Conservation (phyloP, 2,888 invertebrate genomes). For the Xylota sylvarum region DNA sequence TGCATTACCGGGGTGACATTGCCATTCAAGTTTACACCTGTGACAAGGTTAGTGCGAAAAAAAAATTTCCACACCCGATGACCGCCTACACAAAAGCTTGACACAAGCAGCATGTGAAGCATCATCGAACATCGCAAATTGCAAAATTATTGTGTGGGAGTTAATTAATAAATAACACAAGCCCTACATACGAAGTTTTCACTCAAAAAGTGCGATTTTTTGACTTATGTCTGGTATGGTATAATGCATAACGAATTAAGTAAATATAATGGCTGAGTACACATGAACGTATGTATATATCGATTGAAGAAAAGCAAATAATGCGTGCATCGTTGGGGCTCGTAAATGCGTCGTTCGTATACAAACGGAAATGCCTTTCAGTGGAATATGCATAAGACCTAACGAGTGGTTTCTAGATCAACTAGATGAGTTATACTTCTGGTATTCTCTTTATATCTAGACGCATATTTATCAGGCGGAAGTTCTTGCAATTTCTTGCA, state of each 20-base stretch:
- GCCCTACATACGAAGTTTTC: background rate
- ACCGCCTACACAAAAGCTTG: constrained; percentile 2
- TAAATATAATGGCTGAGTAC: background rate
- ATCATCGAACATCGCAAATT: constrained; percentile 5
- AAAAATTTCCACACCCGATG: too few species aligned
- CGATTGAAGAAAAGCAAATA: background rate
- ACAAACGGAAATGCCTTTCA: background rate
- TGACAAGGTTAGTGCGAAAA: constrained; percentile 30
- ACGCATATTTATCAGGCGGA: too few species aligned
- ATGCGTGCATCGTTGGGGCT: background rate
- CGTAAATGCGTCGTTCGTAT: background rate
- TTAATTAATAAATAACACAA: background rate
- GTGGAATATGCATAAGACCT: too few species aligned
- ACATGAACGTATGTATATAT: background rate
- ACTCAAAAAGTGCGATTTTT: background rate
- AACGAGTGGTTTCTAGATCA: too few species aligned
- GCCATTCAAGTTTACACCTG: constrained; percentile 22
- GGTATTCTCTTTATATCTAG: too few species aligned
- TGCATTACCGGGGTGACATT: constrained; percentile 33
- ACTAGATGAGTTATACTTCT: too few species aligned
- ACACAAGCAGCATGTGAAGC: background rate
- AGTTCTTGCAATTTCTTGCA: too few species aligned
- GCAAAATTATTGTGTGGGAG: constrained; percentile 5
- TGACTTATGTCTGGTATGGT: too few species aligned
- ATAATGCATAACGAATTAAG: background rate